Evolutionary conservation across 2,113 vertebrate genomes (phyloP).

Genomic region (Calyptommatus sinebrachiatus): DNA sequence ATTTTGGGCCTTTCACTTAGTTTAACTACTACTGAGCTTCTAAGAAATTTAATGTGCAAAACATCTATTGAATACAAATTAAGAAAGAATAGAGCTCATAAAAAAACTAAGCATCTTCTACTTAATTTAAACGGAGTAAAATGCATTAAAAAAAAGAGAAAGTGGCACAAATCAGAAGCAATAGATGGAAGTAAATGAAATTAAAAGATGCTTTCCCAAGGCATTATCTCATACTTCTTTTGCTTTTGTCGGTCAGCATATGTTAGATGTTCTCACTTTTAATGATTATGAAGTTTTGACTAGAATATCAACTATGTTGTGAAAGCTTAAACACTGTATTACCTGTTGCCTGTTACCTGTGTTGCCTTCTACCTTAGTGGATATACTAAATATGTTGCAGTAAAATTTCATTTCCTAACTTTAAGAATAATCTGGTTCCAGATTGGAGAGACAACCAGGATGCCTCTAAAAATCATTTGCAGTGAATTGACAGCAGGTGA

Average conservation of each 20-base stretch:
- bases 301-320: constrained; percentile 44
- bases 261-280: constrained; percentile 39
- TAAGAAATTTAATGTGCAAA: not conserved
- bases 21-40: not conserved
- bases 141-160: not conserved
- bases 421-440: too few species aligned
- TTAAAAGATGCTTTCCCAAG: constrained; percentile 33
- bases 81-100: not conserved
- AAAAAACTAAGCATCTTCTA: constrained; percentile 18
- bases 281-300: constrained; percentile 42
- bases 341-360: not conserved
- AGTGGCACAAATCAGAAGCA: constrained; percentile 34
- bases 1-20: not conserved
- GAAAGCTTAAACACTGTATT: constrained; percentile 28
- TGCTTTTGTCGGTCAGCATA: constrained; percentile 31
- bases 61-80: not conserved
- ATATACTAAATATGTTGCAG: constrained; percentile 3
- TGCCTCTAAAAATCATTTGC: too few species aligned
- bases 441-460: too few species aligned
- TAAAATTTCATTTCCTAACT: not conserved
- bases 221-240: constrained; percentile 5
- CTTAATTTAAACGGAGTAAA: constrained; percentile 29
- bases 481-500: too few species aligned
- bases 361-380: not conserved
- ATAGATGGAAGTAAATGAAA: constrained; percentile 28